These are phyloP conservation scores for Podiceps cristatus DNA, from an alignment of 2,113 vertebrate genomes.

Conservation along the genomic window DNA sequence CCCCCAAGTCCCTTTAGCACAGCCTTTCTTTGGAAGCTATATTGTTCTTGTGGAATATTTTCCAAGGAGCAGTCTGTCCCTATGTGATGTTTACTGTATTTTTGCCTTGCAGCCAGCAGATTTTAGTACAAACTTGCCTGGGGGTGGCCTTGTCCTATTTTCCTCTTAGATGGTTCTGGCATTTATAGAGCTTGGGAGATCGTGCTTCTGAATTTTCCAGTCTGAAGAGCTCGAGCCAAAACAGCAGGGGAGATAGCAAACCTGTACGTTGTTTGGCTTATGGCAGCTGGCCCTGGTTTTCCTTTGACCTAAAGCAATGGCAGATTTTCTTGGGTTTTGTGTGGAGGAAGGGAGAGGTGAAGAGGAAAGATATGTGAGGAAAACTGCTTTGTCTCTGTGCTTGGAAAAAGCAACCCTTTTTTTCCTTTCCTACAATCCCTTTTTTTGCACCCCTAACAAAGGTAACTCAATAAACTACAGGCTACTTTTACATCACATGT, in stretches of 20 bases:
- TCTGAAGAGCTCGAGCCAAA: slow-evolving; percentile 67
- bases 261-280: slow-evolving; percentile 67
- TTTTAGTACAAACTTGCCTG: slow-evolving; percentile 72
- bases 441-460: background rate
- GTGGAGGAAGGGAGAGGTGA: background rate
- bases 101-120: slow-evolving; percentile 63
- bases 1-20: background rate
- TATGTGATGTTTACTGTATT: slow-evolving; percentile 60
- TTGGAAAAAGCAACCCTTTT: background rate
- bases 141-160: slow-evolving; percentile 73
- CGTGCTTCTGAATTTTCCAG: slow-evolving; percentile 71
- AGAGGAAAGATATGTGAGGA: background rate
- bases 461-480: background rate
- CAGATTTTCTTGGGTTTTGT: slow-evolving; percentile 53
- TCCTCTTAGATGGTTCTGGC: slow-evolving; percentile 73
- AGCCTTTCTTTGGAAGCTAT: slow-evolving; percentile 27
- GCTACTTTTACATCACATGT: background rate
- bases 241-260: slow-evolving; percentile 71
- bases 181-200: slow-evolving; percentile 70
- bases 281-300: slow-evolving; percentile 70
- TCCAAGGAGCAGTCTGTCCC: slow-evolving; percentile 63
- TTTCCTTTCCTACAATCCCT: rapidly evolving
- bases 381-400: background rate
- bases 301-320: slow-evolving; percentile 70
- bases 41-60: slow-evolving; percentile 61